Base-by-base conservation (phyloP, 1,140 invertebrate species). In the Laupala kohalensis region DNA sequence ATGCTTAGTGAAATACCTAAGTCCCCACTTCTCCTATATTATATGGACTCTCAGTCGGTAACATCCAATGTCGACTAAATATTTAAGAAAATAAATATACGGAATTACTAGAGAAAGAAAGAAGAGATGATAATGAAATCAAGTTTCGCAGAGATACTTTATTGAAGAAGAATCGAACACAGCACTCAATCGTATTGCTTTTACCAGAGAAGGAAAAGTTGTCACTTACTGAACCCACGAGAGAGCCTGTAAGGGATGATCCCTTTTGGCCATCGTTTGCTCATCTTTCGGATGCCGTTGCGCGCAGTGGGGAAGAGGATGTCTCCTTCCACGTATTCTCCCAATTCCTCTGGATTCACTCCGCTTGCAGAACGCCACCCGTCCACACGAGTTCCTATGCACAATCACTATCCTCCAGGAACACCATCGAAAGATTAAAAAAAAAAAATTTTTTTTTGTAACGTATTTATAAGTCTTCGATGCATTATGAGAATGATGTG, bases 331-430 rank as follows among this genome's bases (percentile, higher is more conserved):
- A 84, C 81, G 75, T 92, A 92, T 19, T 83, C 84, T 5, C 90
- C 89, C 74, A 90, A 78, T 77, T 92, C 91, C 77, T 92, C 91
- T 0, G 90, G 89, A 77, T 92, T 92, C 24, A 85, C 78, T 0
- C 78, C 77, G 25, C 83, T 83, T 62, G 84, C 83, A 2, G 79
- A 77, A 65, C 83, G 82, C 84, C 88, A 91, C 4, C 80, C 78
- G 0, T 85, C 81, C 9, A 91, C 79, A 6, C 81, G 80, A 2
- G 79, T 75, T 0, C 87, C 84, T 81, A 65, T 19, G 4, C 37
- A 53, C 37, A 53, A 9, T 2, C 1, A 4, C 19, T 53, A 19
- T 53, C 1, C 19, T 53, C 19, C 19, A 53, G 37, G 19, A 19
- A 53, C 9, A 53, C 9, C 37, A 13, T 13, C 9, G 37, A 53